A percentile compares a stretch with the other conserved stretches of the same genome.
These are phyloP conservation scores for Calameuta filiformis DNA, from an alignment of 2,888 invertebrate genomes.

Conservation along the genomic window DNA sequence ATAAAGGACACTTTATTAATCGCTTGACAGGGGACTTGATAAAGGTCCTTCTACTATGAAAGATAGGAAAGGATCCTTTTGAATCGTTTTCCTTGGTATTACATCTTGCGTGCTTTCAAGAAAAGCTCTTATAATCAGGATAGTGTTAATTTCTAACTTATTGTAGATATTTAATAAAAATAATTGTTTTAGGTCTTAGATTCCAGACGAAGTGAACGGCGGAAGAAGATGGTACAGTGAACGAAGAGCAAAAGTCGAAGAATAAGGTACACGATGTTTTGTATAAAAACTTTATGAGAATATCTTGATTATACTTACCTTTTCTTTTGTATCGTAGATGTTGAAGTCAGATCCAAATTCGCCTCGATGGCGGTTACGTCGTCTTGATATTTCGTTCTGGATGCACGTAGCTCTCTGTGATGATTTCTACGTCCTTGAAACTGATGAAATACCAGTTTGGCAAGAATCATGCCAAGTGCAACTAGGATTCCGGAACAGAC, in stretches of 20 bases:
- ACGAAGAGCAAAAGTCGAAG: background rate
- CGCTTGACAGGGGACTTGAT: background rate
- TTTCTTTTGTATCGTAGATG: slow-evolving; percentile 16
- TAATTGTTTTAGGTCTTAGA: background rate
- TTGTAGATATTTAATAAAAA: background rate
- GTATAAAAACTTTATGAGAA: background rate
- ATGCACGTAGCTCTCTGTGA: slow-evolving; percentile 6
- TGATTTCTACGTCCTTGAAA: slow-evolving; percentile 10
- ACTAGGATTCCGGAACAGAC: slow-evolving; percentile 20
- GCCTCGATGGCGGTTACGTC: slow-evolving; percentile 18
- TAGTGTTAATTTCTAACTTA: background rate
- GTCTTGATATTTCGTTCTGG: slow-evolving; percentile 14
- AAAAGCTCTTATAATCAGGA: background rate
- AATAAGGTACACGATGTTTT: background rate
- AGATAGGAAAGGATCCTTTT: background rate
- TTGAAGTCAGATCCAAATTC: slow-evolving; percentile 18
- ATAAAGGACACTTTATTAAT: background rate
- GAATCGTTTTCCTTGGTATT: background rate
- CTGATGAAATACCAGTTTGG: slow-evolving; percentile 11
- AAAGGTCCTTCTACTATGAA: background rate
- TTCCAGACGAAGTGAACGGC: background rate
- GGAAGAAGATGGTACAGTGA: background rate
- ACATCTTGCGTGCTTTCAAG: background rate
- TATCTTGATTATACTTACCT: slow-evolving; percentile 5
- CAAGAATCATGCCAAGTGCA: slow-evolving; percentile 17